Base-by-base conservation (phyloP, 2,797 vertebrate species). In the Leucoraja ocellata region DNA sequence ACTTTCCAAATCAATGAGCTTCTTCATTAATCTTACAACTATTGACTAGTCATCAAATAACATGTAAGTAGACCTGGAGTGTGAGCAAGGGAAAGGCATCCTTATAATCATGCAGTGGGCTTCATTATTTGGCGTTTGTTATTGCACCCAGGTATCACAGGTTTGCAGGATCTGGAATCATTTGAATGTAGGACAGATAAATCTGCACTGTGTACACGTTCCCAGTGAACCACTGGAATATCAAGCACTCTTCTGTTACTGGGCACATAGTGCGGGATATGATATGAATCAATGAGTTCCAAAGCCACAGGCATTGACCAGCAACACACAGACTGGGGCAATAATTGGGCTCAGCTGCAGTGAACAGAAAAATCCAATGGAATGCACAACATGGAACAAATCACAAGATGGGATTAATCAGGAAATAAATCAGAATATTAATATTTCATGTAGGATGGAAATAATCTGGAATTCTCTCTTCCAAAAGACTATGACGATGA, bases 21-120 rank as follows among this genome's bases (percentile, higher is more conserved):
- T 91, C 88, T 73, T 46, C 88, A 91, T 73, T 73, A 73, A 91
- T 36, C 32, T 91, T 73, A 73, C 88, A 23, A 32, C 32, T 10
- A 90, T 65, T 90, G 86, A 65, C 32, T 28, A 73, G 32, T 91
- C 88, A 91, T 73, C 65, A 91, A 91, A 23, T 23, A 91, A 73
- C 65, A 46, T 73, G 23, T 9, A 46, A 9, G 5, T 1, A 13
- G 68, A 16, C 9, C 4, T 13, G 23, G 73, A 46, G 21, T 23
- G 73, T 25, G 9, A 36, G 18, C 68, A 46, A 73, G 32, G 4
- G 32, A 91, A 73, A 91, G 65, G 18, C 21, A 91, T n/a, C 23
- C 36, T 23, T 18, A 68, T 10, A 23, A 21, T 39, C 36, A 36
- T 0, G 21, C 2, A 10, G 36, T 6, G 10, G 32, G n/a, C 21